These are phyloP conservation scores for Nomada fabriciana DNA, from an alignment of 2,888 invertebrate species.

Conservation along the genomic window DNA sequence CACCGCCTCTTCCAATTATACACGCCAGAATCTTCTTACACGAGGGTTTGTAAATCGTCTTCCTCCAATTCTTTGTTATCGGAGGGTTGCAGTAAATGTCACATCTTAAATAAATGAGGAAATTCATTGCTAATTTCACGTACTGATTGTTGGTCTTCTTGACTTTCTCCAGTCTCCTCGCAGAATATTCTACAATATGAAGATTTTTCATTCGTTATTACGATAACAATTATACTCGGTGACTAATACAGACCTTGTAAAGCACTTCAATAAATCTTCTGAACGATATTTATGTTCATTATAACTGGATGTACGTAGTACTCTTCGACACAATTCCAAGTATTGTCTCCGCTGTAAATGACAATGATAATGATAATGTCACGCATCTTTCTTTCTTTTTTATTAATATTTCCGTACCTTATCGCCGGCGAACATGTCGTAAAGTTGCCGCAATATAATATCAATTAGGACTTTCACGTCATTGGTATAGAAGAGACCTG, in stretches of 20 bases:
- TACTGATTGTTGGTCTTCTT: slow-evolving; percentile 91
- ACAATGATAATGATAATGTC: neutral
- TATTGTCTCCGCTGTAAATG: slow-evolving; percentile 88
- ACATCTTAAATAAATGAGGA: slow-evolving; percentile 87
- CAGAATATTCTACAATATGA: slow-evolving; percentile 89
- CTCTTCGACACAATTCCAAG: slow-evolving; percentile 91
- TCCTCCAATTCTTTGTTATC: slow-evolving; percentile 76
- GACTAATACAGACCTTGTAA: slow-evolving; percentile 86
- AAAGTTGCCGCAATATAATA: slow-evolving; percentile 95
- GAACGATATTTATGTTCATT: slow-evolving; percentile 91
- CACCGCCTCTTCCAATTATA: slow-evolving; percentile 8
- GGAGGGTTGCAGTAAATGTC: slow-evolving; percentile 78
- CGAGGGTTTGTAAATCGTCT: slow-evolving; percentile 80
- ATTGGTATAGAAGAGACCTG: slow-evolving; percentile 96
- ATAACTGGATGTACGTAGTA: slow-evolving; percentile 93
- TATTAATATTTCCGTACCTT: slow-evolving; percentile 85
- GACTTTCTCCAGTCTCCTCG: slow-evolving; percentile 91
- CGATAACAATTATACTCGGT: neutral
- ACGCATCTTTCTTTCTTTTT: neutral
- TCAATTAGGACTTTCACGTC: slow-evolving; percentile 97
- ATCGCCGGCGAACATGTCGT: slow-evolving; percentile 95
- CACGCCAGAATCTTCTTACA: slow-evolving; percentile 62
- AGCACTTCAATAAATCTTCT: slow-evolving; percentile 93
- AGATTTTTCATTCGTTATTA: neutral
- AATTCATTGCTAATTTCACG: slow-evolving; percentile 94